Conservation (phyloP, 2,888 invertebrate genomes). For the Flexamia atlantica region DNA sequence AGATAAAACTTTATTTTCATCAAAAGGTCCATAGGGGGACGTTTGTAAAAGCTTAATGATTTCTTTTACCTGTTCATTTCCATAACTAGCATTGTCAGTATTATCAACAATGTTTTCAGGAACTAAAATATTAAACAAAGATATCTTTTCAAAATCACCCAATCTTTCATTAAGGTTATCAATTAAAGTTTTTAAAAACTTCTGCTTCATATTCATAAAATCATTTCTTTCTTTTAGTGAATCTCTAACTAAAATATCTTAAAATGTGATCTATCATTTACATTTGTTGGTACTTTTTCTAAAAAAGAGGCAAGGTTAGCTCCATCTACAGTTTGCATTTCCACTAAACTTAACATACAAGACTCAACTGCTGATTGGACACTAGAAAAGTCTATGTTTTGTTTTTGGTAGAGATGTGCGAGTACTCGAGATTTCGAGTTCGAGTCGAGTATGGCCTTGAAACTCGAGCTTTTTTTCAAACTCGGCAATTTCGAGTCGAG, state of each 20-base stretch:
- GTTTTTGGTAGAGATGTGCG: not conserved
- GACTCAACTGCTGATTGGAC: too few relatives aligned
- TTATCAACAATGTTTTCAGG: too few relatives aligned
- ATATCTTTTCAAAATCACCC: constrained; percentile 5
- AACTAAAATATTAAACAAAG: constrained; percentile 9
- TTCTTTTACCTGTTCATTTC: not conserved
- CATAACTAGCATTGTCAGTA: not conserved
- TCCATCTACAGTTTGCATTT: not conserved
- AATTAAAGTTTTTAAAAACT: constrained; percentile 8
- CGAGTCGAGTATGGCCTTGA: too few relatives aligned
- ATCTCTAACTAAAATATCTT: too few relatives aligned
- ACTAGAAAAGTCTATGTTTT: too few relatives aligned
- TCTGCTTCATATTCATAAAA: not conserved
- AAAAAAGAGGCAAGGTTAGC: not conserved
- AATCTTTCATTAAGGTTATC: constrained; percentile 18
- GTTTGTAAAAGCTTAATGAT: too few relatives aligned
- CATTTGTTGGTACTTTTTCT: not conserved
- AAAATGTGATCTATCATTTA: not conserved
- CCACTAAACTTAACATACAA: not conserved
- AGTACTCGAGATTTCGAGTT: too few relatives aligned
- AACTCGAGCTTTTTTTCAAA: too few relatives aligned
- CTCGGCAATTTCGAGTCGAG: too few relatives aligned
- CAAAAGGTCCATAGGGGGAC: too few relatives aligned
- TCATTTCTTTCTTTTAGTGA: too few relatives aligned
- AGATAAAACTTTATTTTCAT: not conserved